Conservation (phyloP, 2,797 vertebrate species). For the Mus caroli region DNA sequence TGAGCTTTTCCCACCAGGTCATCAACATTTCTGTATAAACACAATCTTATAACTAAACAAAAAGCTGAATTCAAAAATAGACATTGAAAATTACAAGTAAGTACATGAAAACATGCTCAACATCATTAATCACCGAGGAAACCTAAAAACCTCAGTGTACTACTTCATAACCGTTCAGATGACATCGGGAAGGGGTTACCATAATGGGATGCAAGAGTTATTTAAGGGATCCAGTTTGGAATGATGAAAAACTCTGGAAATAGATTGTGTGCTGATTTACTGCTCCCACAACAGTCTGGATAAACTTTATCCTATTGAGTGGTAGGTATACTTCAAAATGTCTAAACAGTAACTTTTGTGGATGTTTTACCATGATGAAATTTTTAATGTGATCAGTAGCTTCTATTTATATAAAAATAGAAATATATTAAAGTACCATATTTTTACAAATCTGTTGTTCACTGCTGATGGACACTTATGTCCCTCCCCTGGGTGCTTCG, state of each 20-base stretch:
- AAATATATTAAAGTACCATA: background rate
- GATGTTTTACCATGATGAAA: background rate
- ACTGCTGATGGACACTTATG: background rate
- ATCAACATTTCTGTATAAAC: conserved; percentile 14
- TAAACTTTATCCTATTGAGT: background rate
- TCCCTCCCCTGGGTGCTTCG: background rate
- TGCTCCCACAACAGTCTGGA: background rate
- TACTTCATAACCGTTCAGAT: background rate
- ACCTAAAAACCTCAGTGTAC: background rate
- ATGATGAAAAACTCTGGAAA: background rate
- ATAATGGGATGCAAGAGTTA: background rate
- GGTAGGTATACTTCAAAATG: background rate
- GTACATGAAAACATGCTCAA: background rate
- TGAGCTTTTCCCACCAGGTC: background rate
- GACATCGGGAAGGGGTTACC: background rate
- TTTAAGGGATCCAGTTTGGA: background rate
- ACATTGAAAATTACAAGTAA: background rate
- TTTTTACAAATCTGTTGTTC: background rate
- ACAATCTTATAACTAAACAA: background rate
- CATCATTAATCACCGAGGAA: background rate
- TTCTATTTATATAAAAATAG: background rate
- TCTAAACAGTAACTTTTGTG: conserved; percentile 46
- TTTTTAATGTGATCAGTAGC: background rate
- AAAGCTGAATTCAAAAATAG: background rate
- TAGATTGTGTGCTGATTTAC: background rate